Evolutionary conservation across 64 coral and sea anemone genomes (phyloP).

Genomic region (Stylophora pistillata): DNA sequence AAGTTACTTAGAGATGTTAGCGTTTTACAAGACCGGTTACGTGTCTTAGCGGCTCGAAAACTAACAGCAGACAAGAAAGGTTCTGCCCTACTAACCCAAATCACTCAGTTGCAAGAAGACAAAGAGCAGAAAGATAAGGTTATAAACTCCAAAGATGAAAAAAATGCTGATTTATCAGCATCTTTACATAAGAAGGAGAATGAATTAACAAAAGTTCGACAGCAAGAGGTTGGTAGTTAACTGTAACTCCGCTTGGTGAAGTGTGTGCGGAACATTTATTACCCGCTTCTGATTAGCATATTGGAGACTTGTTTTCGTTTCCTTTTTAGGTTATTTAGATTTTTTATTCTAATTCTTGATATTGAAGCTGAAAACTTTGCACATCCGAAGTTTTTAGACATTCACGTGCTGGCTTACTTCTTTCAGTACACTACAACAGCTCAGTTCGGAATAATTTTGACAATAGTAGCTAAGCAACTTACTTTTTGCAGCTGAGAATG

Average conservation of each 20-base stretch:
- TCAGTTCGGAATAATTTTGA: no score
- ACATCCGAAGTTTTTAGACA: no score
- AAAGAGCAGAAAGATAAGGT: not conserved
- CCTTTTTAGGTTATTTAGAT: no score
- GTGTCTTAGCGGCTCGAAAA: conserved; percentile 25
- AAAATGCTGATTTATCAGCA: not conserved
- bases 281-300: no score
- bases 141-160: not conserved
- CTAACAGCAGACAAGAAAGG: conserved; percentile 35
- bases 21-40: conserved; percentile 22
- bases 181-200: not conserved
- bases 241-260: not conserved
- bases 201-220: not conserved
- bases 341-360: no score
- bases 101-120: conserved; percentile 29
- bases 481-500: not conserved
- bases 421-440: no score
- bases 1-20: conserved; percentile 33
- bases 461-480: not conserved
- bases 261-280: no score
- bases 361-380: no score
- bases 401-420: no score
- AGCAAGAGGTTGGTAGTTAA: conserved; percentile 1
- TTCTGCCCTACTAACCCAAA: conserved; percentile 4
- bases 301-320: no score